Base-by-base conservation (phyloP, 2,888 invertebrate genomes). In the Drosophila hamatofila region DNA sequence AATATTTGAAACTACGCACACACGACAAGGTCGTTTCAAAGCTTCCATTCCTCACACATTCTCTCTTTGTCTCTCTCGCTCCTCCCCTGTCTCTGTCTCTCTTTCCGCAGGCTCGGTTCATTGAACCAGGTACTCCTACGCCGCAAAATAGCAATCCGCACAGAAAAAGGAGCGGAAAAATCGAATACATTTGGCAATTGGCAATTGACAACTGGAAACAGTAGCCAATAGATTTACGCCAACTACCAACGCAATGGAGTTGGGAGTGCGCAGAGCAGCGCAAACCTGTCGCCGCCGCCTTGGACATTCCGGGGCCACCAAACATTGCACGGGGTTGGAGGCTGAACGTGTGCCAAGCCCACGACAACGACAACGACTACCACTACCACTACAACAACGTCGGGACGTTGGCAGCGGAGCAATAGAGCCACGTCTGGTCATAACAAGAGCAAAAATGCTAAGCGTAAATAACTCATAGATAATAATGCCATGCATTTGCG, bases 401-500 rank as follows among this genome's bases (percentile, higher is more conserved):
- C 76, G 75, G 54, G 77, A 71, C 78, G 76, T 78, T 79, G 73
- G 52, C 61, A 49, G 44, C 54, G 37, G 30, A 59, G 46, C 56
- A 63, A 58, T 58, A 54, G 46, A 64, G 59, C 66, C 52, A 66
- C 80, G 76, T 80, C 81, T 72, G 87, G 81, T 75, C 85, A 89
- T 84, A 89, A 89, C 85, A 68, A 80, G 80, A 78, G 73, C 74
- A 88, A 68, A 74, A 72, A 78, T 74, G 88, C 70, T 71, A 64
- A 83, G 81, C 88, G 85, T 84, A 85, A 88, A 89, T 85, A 85
- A 84, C 88, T 89, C 84, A 83, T 86, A 79, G 86, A 84, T 85
- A 89, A 84, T 89, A 88, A 84, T 88, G 87, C 77, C 62, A 81
- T 74, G 88, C 87, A 87, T 83, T 83, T 70, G 61, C 85, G 69